Evolutionary conservation across 2,113 vertebrate species (phyloP).

Genomic region (Myocastor coypus): DNA sequence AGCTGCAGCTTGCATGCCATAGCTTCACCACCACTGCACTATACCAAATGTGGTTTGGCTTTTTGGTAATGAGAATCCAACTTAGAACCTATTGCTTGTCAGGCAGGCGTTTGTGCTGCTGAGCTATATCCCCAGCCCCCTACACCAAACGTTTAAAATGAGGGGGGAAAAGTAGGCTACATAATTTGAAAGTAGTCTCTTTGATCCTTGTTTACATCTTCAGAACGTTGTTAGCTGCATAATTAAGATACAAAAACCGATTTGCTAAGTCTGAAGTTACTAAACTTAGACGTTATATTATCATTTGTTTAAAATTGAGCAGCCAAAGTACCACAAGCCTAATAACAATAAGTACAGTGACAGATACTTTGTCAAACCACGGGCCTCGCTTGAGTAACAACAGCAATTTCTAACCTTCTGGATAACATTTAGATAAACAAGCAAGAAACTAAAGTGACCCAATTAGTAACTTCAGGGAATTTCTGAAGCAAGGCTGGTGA

Average conservation of each 20-base stretch:
- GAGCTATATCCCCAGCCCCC: not conserved
- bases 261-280: constrained; percentile 49
- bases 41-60: no score
- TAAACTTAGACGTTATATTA: constrained; percentile 31
- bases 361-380: not conserved
- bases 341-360: constrained; percentile 3
- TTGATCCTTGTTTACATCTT: not conserved
- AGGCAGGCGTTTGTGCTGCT: no score
- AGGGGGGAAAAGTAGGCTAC: not conserved
- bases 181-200: constrained; percentile 28
- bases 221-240: constrained; percentile 23
- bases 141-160: not conserved
- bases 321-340: constrained; percentile 19
- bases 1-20: not conserved
- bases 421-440: constrained; percentile 2
- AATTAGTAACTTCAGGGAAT: not conserved
- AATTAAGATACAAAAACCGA: constrained; percentile 41
- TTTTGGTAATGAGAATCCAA: no score
- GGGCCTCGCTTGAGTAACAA: constrained; percentile 30
- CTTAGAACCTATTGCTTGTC: no score
- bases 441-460: constrained; percentile 31
- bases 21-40: not conserved
- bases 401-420: not conserved
- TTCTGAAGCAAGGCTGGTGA: not conserved
- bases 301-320: not conserved